phyloP scores from a whole-genome alignment of 2,888 invertebrate species.

The Xanthia icteritia region DNA sequence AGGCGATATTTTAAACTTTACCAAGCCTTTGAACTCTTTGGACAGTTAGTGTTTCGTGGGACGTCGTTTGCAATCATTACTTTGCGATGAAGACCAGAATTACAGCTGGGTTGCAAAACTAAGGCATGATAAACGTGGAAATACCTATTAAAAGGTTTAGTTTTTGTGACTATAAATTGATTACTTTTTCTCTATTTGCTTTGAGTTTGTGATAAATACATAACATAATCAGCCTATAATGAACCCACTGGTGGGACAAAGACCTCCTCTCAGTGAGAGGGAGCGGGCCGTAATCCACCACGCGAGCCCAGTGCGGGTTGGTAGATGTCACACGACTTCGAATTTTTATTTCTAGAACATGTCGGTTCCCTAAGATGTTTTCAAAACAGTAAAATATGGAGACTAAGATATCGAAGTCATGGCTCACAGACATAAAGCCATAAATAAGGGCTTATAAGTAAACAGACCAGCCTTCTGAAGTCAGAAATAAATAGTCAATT shows the following conservation, averaged over 20 bases:
- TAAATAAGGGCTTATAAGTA: slow-evolving; percentile 22
- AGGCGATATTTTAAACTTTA: slow-evolving; percentile 17
- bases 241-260: no score
- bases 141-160: background rate
- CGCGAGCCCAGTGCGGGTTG: no score
- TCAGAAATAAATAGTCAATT: slow-evolving; percentile 26
- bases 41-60: slow-evolving; percentile 1
- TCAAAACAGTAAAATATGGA: background rate
- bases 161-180: background rate
- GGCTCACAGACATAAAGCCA: background rate
- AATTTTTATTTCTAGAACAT: no score
- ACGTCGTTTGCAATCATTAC: background rate
- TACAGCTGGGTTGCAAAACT: background rate
- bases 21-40: slow-evolving; percentile 18
- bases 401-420: background rate
- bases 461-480: background rate
- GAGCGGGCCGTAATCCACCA: no score
- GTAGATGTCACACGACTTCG: no score
- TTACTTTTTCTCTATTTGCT: background rate
- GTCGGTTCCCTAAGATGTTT: no score
- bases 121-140: background rate
- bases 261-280: no score
- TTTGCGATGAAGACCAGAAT: background rate
- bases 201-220: background rate
- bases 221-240: no score